Percentiles rank a stretch among this genome's conserved stretches.
Evolutionary conservation across 2,113 vertebrate genomes (phyloP).

Genomic region (Sialia sialis): DNA sequence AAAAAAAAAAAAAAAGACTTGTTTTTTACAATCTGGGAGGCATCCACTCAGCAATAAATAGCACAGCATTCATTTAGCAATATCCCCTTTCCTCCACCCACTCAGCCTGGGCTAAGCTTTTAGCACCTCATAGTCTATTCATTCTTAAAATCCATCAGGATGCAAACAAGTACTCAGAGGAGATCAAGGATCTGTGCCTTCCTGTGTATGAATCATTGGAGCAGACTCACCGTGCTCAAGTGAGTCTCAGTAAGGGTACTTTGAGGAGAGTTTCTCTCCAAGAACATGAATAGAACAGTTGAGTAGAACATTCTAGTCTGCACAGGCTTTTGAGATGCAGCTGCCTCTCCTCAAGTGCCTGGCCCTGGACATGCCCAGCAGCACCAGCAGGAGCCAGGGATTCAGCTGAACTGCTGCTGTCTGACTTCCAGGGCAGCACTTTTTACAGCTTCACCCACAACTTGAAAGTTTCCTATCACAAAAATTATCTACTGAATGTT

Average conservation of each 20-base stretch:
- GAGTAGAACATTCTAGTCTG: neutral
- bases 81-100: neutral
- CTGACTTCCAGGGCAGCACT: neutral
- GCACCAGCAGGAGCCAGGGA: neutral
- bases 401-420: neutral
- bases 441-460: neutral
- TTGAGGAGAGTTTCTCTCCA: neutral
- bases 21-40: neutral
- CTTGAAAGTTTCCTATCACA: neutral
- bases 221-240: neutral
- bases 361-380: neutral
- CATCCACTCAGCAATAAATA: neutral
- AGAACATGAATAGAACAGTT: neutral
- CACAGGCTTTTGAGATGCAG: neutral
- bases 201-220: neutral
- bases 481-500: neutral
- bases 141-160: neutral
- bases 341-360: neutral
- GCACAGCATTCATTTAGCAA: neutral
- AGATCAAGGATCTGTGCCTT: neutral
- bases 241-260: neutral
- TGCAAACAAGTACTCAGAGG: neutral
- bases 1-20: rapidly evolving
- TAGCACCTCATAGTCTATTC: neutral
- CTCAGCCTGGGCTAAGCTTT: neutral